phyloP scores from a whole-genome alignment of 2,888 invertebrate genomes.

The Diogma glabrata region DNA sequence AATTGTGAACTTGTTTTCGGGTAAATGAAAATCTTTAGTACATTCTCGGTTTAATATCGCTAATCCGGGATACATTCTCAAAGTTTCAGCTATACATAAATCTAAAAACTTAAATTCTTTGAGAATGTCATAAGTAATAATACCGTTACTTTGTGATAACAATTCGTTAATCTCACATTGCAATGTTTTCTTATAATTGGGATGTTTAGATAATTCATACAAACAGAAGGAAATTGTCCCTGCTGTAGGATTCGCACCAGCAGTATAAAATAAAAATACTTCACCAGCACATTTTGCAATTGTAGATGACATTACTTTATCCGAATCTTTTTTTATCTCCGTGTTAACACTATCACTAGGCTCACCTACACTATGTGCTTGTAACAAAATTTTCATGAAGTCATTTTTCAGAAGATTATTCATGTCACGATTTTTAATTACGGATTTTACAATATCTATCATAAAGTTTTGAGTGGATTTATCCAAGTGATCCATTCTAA shows the following conservation, averaged over 20 bases:
- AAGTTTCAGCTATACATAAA: constrained; percentile 5
- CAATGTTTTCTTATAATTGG: neutral
- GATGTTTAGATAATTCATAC: constrained; percentile 2
- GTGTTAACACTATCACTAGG: constrained; percentile 12
- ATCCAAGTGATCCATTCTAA: too few relatives aligned
- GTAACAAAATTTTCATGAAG: constrained; percentile 29
- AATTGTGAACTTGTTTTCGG: neutral
- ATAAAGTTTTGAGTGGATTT: too few relatives aligned
- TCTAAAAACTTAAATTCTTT: constrained; percentile 6
- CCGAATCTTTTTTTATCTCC: constrained; percentile 9
- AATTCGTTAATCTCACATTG: neutral
- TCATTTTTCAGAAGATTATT: constrained; percentile 27
- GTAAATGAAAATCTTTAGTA: constrained; percentile 6
- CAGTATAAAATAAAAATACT: neutral
- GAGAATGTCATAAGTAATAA: constrained; percentile 1
- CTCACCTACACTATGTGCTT: constrained; percentile 23
- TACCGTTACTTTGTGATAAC: neutral
- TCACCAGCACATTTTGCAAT: too few relatives aligned
- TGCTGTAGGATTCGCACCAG: neutral
- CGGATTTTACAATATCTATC: too few relatives aligned
- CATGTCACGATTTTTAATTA: constrained; percentile 25
- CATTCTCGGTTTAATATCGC: constrained; percentile 11
- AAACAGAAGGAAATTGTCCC: constrained; percentile 5
- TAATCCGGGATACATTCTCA: constrained; percentile 10
- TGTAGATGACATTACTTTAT: neutral